Conservation (phyloP, 2,797 vertebrate genomes). For the Sciurus carolinensis region DNA sequence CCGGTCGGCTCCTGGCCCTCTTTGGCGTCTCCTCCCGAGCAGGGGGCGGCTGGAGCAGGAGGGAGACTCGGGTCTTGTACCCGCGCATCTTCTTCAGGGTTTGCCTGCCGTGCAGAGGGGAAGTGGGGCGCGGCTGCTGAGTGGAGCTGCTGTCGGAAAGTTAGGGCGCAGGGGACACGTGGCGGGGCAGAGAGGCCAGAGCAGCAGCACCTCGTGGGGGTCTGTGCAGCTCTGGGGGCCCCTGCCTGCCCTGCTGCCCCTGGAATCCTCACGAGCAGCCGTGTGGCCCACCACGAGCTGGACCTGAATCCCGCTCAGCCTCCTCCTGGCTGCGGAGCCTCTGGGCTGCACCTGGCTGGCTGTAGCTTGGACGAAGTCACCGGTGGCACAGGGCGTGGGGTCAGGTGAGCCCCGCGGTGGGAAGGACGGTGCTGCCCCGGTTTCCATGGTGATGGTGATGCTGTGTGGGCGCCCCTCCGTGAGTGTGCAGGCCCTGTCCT, state of each 20-base stretch:
- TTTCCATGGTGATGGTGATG: neutral
- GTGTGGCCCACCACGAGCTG: too few species aligned
- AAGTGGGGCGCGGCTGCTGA: neutral
- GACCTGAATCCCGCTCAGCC: neutral
- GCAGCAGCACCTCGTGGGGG: neutral
- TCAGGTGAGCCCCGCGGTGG: neutral
- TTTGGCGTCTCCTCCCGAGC: too few species aligned
- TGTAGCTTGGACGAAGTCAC: neutral
- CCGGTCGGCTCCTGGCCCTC: neutral
- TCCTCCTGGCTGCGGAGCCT: neutral
- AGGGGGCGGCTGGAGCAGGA: neutral
- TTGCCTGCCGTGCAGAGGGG: neutral
- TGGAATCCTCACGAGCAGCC: neutral
- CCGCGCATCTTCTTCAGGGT: neutral
- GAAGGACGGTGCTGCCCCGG: neutral
- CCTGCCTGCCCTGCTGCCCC: neutral
- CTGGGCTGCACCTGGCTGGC: too few species aligned
- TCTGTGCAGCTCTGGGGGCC: neutral
- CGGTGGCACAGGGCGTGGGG: neutral
- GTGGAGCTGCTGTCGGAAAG: neutral
- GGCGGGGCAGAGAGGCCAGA: neutral
- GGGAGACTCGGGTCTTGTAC: too few species aligned
- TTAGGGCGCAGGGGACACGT: too few species aligned
- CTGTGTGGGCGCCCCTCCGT: fast-evolving
- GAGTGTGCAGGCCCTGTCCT: neutral